A percentile compares a stretch with the other conserved stretches of the same genome.
Evolutionary conservation across 2,113 vertebrate genomes (phyloP).

Genomic region (Prunella himalayana): DNA sequence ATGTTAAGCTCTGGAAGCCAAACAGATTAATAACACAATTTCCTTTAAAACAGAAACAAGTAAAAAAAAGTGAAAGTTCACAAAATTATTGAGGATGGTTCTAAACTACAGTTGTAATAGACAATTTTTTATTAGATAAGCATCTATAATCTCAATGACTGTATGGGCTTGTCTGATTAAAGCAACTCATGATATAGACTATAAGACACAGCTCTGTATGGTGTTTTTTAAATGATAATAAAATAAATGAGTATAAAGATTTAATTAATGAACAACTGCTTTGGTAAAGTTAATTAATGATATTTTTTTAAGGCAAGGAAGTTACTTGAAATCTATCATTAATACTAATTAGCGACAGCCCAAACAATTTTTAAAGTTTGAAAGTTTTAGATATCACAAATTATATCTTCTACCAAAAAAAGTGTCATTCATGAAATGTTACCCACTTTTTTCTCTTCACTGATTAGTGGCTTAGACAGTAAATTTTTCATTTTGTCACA

Average conservation of each 20-base stretch:
- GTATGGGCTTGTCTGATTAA: not conserved
- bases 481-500: not conserved
- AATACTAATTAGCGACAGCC: not conserved
- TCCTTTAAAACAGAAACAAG: not conserved
- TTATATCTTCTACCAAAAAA: not conserved
- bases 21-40: not conserved
- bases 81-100: not conserved
- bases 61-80: not conserved
- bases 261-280: not conserved
- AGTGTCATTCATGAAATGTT: fast-evolving
- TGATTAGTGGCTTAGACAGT: not conserved
- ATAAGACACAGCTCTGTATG: not conserved
- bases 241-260: not conserved
- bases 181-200: not conserved
- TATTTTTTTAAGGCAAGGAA: not conserved
- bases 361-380: not conserved
- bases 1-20: not conserved
- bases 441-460: not conserved
- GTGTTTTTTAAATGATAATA: not conserved
- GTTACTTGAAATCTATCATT: not conserved
- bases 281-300: not conserved
- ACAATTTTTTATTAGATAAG: not conserved
- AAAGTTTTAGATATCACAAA: not conserved
- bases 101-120: not conserved
- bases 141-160: not conserved